Evolutionary conservation across 2,113 vertebrate genomes (phyloP).

Genomic region (Melozone crissalis): DNA sequence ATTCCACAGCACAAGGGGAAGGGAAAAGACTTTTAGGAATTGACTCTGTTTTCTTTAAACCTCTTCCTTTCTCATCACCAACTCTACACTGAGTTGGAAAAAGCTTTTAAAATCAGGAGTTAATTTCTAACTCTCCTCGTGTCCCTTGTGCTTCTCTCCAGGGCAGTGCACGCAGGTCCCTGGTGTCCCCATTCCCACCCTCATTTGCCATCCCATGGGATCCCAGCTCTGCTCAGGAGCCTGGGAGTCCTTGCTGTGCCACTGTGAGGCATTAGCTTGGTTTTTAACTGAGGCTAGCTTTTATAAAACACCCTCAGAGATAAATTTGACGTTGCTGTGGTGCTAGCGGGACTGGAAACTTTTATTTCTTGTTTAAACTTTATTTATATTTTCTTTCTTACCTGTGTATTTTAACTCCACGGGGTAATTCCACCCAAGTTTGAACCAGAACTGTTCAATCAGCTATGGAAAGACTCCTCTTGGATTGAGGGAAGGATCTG

Average conservation of each 20-base stretch:
- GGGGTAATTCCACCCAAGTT: neutral
- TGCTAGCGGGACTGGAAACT: neutral
- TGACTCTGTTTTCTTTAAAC: neutral
- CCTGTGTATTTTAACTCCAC: neutral
- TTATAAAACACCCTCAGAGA: neutral
- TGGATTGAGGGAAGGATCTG: neutral
- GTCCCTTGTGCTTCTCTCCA: neutral
- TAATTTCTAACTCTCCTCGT: neutral
- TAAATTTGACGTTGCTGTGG: neutral
- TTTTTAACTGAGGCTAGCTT: neutral
- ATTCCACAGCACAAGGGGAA: neutral
- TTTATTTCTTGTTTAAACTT: neutral
- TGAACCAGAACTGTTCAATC: accelerated
- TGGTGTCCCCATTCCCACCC: neutral
- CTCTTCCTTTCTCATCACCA: no score
- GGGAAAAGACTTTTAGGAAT: neutral
- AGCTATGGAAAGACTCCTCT: neutral
- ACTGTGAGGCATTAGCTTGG: neutral
- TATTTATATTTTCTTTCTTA: no score
- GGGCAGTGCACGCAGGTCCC: neutral
- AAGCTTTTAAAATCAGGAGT: neutral
- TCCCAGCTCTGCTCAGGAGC: neutral
- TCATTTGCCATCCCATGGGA: neutral
- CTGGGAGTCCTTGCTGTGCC: neutral
- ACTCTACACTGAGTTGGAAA: neutral